phyloP scores from a whole-genome alignment of 2,113 vertebrate species.

The Galemys pyrenaicus region DNA sequence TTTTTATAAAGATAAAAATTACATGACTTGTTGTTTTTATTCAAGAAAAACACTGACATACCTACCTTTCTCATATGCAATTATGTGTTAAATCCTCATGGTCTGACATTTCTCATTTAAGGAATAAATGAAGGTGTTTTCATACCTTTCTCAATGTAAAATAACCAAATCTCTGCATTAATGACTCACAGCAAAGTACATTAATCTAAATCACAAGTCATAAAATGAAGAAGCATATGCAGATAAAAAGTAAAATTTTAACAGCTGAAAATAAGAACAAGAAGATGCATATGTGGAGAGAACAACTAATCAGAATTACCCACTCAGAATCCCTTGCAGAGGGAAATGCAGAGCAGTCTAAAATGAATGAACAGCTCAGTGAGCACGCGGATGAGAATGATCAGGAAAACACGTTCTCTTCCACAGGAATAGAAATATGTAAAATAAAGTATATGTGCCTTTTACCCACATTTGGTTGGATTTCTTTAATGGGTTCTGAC shows the following conservation, averaged over 20 bases:
- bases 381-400: constrained; percentile 75
- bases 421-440: constrained; percentile 65
- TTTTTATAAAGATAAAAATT: constrained; percentile 27
- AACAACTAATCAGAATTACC: constrained; percentile 59
- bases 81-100: constrained; percentile 39
- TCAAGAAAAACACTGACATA: neutral
- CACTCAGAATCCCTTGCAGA: constrained; percentile 51
- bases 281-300: constrained; percentile 31
- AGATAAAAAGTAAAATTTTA: constrained; percentile 48
- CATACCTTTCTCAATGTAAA: constrained; percentile 28
- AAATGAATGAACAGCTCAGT: constrained; percentile 75
- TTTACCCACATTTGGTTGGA: constrained; percentile 34
- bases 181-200: constrained; percentile 34
- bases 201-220: constrained; percentile 51
- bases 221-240: constrained; percentile 43
- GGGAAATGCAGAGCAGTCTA: constrained; percentile 56
- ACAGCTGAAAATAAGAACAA: constrained; percentile 55
- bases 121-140: constrained; percentile 30
- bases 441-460: constrained; percentile 56
- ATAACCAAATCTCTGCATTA: constrained; percentile 51
- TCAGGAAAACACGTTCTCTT: constrained; percentile 59
- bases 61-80: constrained; percentile 9
- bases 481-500: constrained; percentile 37
- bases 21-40: constrained; percentile 24
- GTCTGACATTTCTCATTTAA: constrained; percentile 39